Conservation (phyloP, 2,888 invertebrate genomes). For the Hirtodrosophila alboralis region DNA sequence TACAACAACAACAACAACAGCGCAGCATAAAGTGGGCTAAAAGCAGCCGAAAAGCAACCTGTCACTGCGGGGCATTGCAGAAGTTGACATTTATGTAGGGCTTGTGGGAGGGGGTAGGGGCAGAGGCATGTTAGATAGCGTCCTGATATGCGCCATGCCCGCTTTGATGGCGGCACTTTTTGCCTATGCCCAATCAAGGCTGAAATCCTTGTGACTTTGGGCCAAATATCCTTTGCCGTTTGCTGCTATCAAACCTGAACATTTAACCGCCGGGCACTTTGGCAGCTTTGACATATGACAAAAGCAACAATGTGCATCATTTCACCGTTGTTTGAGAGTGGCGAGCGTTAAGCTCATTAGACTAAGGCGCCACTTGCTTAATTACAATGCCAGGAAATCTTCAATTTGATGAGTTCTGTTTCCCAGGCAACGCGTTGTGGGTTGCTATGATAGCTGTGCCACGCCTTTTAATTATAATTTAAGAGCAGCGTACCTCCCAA, state of each 20-base stretch:
- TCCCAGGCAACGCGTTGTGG: conserved; percentile 22
- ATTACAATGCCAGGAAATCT: conserved; percentile 51
- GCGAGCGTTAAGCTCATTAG: conserved; percentile 54
- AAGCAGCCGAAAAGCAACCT: conserved; percentile 48
- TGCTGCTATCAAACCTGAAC: conserved; percentile 30
- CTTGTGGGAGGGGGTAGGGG: neutral
- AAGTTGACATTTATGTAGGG: conserved; percentile 45
- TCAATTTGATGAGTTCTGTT: conserved; percentile 26
- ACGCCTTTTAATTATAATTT: conserved; percentile 58
- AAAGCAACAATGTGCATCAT: conserved; percentile 49
- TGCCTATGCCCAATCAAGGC: conserved; percentile 67
- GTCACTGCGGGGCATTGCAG: conserved; percentile 60
- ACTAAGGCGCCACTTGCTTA: conserved; percentile 46
- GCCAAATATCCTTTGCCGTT: conserved; percentile 30
- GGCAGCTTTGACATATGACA: conserved; percentile 57
- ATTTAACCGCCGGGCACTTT: conserved; percentile 53
- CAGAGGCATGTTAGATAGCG: conserved; percentile 40
- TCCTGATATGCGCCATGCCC: conserved; percentile 55
- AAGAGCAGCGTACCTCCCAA: conserved; percentile 20
- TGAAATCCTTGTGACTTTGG: conserved; percentile 49
- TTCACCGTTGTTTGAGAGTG: conserved; percentile 1
- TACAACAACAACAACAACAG: no score
- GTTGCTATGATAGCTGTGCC: conserved; percentile 12
- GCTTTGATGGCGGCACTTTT: conserved; percentile 75
- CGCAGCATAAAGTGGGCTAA: conserved; percentile 70